These are phyloP conservation scores for Machimus rusticus DNA, from an alignment of 2,888 invertebrate species.

Conservation along the genomic window DNA sequence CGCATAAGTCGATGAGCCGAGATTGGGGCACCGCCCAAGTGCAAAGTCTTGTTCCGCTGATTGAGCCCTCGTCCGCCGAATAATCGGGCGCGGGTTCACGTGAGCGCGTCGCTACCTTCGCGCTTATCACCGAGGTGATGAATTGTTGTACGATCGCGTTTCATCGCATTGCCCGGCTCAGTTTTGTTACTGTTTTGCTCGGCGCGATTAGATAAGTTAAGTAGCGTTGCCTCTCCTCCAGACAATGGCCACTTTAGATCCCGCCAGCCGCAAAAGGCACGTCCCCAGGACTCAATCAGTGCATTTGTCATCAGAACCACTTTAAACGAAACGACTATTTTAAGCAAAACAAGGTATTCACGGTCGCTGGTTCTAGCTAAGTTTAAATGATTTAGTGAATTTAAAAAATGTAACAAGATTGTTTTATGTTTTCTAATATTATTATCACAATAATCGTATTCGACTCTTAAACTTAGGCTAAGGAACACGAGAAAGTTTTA, in stretches of 20 bases:
- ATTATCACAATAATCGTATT: no score
- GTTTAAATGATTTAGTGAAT: not conserved
- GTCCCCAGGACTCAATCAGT: not conserved
- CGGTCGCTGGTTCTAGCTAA: not conserved
- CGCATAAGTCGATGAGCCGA: slow-evolving; percentile 7
- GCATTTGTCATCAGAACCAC: not conserved
- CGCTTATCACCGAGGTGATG: slow-evolving; percentile 26
- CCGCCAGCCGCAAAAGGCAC: not conserved
- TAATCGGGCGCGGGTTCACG: slow-evolving; percentile 6
- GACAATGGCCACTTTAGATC: not conserved
- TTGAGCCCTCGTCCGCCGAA: slow-evolving; percentile 1
- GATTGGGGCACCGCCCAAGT: slow-evolving; percentile 32
- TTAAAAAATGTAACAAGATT: not conserved
- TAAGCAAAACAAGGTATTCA: not conserved
- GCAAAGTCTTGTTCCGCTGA: slow-evolving; percentile 35
- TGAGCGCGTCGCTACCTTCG: slow-evolving; percentile 1
- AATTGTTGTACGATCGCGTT: slow-evolving; percentile 17
- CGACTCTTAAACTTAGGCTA: no score
- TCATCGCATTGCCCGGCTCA: slow-evolving; percentile 6
- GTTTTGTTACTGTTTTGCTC: slow-evolving; percentile 37
- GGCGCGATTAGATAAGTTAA: slow-evolving; percentile 21
- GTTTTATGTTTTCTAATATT: not conserved
- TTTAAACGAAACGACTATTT: not conserved
- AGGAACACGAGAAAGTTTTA: no score
- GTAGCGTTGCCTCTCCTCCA: not conserved